Evolutionary conservation across 2,113 vertebrate genomes (phyloP).

Genomic region (Aegotheles bennettii): DNA sequence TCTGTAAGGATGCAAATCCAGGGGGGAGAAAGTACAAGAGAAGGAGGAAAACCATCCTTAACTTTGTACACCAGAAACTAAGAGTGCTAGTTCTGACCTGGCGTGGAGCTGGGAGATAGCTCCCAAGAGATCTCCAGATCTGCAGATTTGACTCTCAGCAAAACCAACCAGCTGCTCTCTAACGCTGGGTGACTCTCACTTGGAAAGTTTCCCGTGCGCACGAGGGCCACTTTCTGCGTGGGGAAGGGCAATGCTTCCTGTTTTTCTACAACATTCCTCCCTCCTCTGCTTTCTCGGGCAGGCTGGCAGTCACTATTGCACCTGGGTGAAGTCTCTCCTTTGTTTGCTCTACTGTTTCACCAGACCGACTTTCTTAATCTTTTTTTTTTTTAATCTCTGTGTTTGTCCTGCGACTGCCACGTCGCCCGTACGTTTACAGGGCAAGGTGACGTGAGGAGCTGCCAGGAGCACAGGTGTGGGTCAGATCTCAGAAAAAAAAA

Average conservation of each 20-base stretch:
- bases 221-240: neutral
- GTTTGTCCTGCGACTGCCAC: constrained; percentile 12
- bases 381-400: neutral
- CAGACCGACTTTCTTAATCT: neutral
- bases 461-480: neutral
- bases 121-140: neutral
- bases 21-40: neutral
- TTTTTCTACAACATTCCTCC: neutral
- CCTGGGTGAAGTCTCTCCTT: constrained; percentile 39
- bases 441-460: neutral
- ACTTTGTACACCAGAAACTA: neutral
- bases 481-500: neutral
- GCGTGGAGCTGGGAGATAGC: neutral
- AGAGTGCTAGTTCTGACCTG: neutral
- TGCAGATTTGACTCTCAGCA: neutral
- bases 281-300: neutral
- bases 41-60: neutral
- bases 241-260: constrained; percentile 3
- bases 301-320: neutral
- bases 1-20: neutral
- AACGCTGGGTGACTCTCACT: neutral
- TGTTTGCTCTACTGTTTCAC: constrained; percentile 38
- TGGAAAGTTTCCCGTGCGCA: neutral
- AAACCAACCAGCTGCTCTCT: neutral
- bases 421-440: neutral